phyloP scores from a whole-genome alignment of 2,888 invertebrate genomes.

The Aproaerema taeniolella region DNA sequence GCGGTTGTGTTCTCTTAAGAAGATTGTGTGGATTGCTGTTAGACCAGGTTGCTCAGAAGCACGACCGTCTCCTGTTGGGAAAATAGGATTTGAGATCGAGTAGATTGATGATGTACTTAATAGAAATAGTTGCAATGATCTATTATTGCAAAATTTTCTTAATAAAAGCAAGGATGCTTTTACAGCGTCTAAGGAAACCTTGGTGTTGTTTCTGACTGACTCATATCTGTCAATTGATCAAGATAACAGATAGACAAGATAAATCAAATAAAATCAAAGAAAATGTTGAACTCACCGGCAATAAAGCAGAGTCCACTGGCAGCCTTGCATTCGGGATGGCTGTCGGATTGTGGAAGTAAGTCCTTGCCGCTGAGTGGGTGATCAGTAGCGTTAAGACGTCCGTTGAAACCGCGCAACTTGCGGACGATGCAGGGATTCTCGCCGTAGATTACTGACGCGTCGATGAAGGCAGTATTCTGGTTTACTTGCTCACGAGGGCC shows the following conservation, averaged over 20 bases:
- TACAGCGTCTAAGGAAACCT: no score
- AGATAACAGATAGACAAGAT: no score
- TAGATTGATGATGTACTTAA: no score
- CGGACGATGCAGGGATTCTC: constrained; percentile 90
- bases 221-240: no score
- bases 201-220: no score
- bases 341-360: constrained; percentile 85
- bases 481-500: constrained; percentile 96
- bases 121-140: no score
- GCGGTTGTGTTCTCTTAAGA: constrained; percentile 93
- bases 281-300: constrained; percentile 82
- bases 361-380: constrained; percentile 87
- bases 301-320: constrained; percentile 91
- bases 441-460: constrained; percentile 92
- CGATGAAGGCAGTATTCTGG: constrained; percentile 94
- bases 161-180: no score
- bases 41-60: constrained; percentile 95
- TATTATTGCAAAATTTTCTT: no score
- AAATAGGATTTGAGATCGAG: no score
- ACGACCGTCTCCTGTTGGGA: constrained; percentile 90
- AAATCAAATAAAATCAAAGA: no score
- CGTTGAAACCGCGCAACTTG: constrained; percentile 86
- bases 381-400: constrained; percentile 88
- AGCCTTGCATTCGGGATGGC: constrained; percentile 92
- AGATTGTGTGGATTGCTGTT: constrained; percentile 92